Conservation (phyloP, 2,113 vertebrate genomes). For the Lepidothrix coronata region DNA sequence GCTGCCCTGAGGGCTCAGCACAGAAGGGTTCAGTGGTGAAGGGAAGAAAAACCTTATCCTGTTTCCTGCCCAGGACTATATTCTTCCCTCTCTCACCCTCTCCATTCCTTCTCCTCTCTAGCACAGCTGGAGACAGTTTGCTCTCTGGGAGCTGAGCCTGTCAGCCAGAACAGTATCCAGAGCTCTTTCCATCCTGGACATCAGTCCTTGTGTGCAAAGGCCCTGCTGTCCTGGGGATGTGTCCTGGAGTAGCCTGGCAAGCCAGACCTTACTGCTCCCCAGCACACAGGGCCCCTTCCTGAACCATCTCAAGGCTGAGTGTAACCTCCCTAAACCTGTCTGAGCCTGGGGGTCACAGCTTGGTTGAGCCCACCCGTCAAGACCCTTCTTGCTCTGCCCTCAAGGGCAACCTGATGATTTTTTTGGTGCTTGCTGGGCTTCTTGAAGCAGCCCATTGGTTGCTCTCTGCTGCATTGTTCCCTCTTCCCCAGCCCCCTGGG, state of each 20-base stretch:
- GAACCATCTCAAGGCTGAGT: background rate
- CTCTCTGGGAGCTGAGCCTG: background rate
- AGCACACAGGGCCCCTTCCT: background rate
- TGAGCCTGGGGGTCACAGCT: background rate
- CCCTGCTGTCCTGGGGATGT: background rate
- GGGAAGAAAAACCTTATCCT: background rate
- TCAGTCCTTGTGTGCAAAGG: background rate
- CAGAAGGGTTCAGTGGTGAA: background rate
- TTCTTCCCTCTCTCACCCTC: background rate
- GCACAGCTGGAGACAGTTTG: background rate
- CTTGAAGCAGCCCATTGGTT: background rate
- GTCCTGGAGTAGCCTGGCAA: background rate
- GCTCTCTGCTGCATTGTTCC: background rate
- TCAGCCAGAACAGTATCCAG: conserved; percentile 11
- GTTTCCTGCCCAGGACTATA: background rate
- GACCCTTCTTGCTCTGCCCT: background rate
- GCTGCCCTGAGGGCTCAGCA: background rate
- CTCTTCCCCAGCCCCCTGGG: background rate
- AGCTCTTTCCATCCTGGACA: background rate
- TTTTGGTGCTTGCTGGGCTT: background rate
- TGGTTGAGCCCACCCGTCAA: background rate
- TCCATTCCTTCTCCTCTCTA: background rate
- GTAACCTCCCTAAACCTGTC: background rate
- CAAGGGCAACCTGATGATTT: background rate
- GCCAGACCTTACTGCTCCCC: background rate